These are phyloP conservation scores for Punctoribates punctum DNA, from an alignment of 2,888 invertebrate genomes.

Conservation along the genomic window DNA sequence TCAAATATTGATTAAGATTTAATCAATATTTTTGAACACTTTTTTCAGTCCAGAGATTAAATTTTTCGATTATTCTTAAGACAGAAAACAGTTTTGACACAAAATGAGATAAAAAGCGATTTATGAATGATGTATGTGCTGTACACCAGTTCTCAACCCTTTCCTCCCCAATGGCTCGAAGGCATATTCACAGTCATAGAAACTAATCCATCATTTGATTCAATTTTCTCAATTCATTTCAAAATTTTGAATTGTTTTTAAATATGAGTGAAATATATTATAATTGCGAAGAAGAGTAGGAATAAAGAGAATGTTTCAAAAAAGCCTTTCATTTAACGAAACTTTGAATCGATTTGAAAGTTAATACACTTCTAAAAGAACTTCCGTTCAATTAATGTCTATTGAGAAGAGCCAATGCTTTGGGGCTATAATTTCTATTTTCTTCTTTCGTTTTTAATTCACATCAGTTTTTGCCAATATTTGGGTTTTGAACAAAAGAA, in stretches of 20 bases:
- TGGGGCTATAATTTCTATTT: too few relatives aligned
- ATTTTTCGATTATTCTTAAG: neutral
- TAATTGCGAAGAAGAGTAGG: too few relatives aligned
- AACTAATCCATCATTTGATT: slow-evolving; percentile 4
- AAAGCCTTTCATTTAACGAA: too few relatives aligned
- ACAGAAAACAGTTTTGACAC: neutral
- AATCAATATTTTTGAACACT: neutral
- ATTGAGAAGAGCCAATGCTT: too few relatives aligned
- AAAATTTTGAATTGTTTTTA: neutral
- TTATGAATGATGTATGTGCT: slow-evolving; percentile 23
- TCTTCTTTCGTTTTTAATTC: too few relatives aligned
- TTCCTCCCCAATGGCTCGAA: neutral
- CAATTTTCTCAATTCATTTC: neutral
- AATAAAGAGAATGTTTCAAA: too few relatives aligned
- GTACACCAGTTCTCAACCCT: neutral
- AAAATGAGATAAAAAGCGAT: slow-evolving; percentile 15
- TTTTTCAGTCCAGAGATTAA: neutral
- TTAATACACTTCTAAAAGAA: too few relatives aligned
- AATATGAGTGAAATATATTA: neutral
- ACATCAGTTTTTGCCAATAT: too few relatives aligned
- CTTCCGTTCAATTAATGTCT: too few relatives aligned
- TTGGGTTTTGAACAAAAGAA: too few relatives aligned
- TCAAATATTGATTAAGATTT: too few relatives aligned
- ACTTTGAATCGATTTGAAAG: too few relatives aligned
- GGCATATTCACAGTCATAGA: neutral